Evolutionary conservation across 2,113 vertebrate species (phyloP).

Genomic region (Oreochromis tanganicae): DNA sequence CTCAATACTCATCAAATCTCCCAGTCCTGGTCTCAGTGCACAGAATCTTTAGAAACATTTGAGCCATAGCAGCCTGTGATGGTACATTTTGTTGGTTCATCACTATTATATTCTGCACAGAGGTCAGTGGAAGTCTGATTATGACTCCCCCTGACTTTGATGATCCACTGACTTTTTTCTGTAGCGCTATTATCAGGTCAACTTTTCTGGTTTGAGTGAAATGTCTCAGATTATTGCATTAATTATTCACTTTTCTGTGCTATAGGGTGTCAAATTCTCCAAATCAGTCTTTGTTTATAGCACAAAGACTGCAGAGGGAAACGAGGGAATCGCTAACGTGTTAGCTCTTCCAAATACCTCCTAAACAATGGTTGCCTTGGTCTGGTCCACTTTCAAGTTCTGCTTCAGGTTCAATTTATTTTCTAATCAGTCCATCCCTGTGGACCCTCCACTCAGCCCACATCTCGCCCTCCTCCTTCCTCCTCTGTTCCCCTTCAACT

Average conservation of each 20-base stretch:
- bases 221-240: neutral
- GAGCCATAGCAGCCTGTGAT: neutral
- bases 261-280: neutral
- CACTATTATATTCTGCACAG: neutral
- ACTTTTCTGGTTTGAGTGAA: neutral
- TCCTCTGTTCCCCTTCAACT: conserved; percentile 10
- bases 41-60: neutral
- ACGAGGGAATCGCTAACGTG: neutral
- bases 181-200: neutral
- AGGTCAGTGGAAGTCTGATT: neutral
- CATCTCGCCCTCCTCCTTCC: neutral
- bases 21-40: neutral
- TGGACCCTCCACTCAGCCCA: neutral
- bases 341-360: conserved; percentile 27
- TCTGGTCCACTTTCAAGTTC: conserved; percentile 31
- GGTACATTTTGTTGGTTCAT: neutral
- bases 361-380: neutral
- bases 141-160: neutral
- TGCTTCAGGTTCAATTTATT: conserved; percentile 81
- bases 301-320: neutral
- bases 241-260: neutral
- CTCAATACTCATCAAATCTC: neutral
- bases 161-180: neutral
- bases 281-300: neutral
- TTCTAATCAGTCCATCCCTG: conserved; percentile 91